Conservation (phyloP, 2,113 vertebrate species). For the Malurus elegans region DNA sequence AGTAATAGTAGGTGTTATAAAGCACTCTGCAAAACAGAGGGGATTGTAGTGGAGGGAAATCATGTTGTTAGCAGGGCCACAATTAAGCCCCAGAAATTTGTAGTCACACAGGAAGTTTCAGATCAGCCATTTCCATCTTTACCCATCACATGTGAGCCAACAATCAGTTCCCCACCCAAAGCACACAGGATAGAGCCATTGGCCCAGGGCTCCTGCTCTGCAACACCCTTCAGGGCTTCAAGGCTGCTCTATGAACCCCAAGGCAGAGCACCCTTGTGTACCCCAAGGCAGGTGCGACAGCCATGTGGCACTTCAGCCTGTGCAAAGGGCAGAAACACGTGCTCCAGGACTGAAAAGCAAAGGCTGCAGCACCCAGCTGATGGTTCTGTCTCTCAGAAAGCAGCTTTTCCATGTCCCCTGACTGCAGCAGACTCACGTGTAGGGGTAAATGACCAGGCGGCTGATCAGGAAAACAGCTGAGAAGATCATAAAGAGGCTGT, state of each 20-base stretch:
- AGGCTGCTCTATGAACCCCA: background rate
- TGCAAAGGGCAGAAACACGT: background rate
- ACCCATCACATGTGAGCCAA: background rate
- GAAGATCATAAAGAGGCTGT: slow-evolving; percentile 83
- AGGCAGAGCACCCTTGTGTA: background rate
- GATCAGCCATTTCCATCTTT: background rate
- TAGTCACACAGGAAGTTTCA: background rate
- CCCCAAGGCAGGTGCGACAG: background rate
- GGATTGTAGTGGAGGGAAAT: background rate
- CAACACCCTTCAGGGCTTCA: background rate
- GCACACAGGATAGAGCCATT: background rate
- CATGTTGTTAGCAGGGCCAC: background rate
- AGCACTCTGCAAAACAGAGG: slow-evolving; percentile 73
- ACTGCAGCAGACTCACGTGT: slow-evolving; percentile 74
- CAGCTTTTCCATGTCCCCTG: background rate
- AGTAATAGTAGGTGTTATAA: slow-evolving; percentile 78
- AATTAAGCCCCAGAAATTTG: background rate
- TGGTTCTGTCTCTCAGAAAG: background rate
- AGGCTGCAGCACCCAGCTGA: background rate
- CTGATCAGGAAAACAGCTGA: slow-evolving; percentile 82
- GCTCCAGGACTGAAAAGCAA: background rate
- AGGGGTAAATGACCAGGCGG: slow-evolving; percentile 81
- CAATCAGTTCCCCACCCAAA: background rate
- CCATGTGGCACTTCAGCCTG: background rate
- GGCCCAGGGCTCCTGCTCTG: background rate